Evolutionary conservation across 64 coral and sea anemone species (phyloP), one percentile per base, ranked within the genome.

Genomic region (Stylophora pistillata): DNA sequence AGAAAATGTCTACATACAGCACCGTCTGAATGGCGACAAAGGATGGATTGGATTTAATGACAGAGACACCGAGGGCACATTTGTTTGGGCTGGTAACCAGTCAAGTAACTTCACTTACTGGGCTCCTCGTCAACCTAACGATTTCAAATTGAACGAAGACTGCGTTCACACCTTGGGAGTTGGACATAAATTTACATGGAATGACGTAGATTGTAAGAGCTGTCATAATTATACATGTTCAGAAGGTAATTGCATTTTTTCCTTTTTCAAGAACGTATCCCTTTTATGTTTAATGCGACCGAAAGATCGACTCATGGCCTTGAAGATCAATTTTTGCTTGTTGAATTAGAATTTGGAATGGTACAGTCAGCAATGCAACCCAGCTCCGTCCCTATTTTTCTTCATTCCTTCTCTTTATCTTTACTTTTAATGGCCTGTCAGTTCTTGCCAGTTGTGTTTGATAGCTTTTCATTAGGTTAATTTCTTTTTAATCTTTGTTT

Each of bases 211-310:
- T 31, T 93, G 91, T 65, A 31, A 9, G 10, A 86, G 59, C 18
- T 93, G 91, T 23, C 91, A 88, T 59, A 81, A 85, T 52, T 93
- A 87, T 34, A 93, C 91, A 64, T 93, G 91, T 68, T 28, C 75
- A 13, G 55, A 57, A 93, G 91, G 91, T 92, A 80, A 14, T 9
- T n/a, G 23, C 20, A 41, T 41, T 41, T 41, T 41, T 41, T 41
- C 37, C 6, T 41, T n/a, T n/a, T n/a, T n/a, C n/a, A n/a, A n/a
- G n/a, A n/a, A n/a, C n/a, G n/a, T n/a, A n/a, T n/a, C n/a, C n/a
- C n/a, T n/a, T n/a, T n/a, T n/a, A n/a, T n/a, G n/a, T n/a, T n/a
- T n/a, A n/a, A n/a, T n/a, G n/a, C n/a, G n/a, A n/a, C n/a, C n/a
- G n/a, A n/a, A n/a, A n/a, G n/a, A n/a, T n/a, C n/a, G n/a, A n/a